Percentiles rank a stretch among this genome's conserved stretches.
Evolutionary conservation across 2,113 vertebrate species (phyloP).

Genomic region (human (Homo sapiens)): DNA sequence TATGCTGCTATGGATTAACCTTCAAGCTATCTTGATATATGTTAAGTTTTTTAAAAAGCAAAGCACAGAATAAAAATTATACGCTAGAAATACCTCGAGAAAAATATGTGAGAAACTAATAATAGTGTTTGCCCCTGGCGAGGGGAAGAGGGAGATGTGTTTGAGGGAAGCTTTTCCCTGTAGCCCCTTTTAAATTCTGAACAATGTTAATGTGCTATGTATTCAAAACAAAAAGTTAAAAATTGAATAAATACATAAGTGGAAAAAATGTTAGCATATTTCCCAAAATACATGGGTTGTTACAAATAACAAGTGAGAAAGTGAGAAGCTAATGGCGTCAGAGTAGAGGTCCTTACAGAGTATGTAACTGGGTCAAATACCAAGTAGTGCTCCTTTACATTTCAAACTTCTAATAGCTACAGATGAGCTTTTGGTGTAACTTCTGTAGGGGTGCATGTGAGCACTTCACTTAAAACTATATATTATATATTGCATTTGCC

Average conservation of each 20-base stretch:
- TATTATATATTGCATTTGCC: background rate
- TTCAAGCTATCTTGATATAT: background rate
- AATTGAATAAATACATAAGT: background rate
- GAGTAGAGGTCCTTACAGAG: background rate
- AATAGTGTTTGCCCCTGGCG: background rate
- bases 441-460: background rate
- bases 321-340: background rate
- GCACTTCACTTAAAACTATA: background rate
- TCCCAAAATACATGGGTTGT: background rate
- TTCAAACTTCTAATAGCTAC: background rate
- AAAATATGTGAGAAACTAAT: background rate
- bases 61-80: background rate
- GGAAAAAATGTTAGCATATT: background rate
- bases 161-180: background rate
- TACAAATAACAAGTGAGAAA: constrained; percentile 1
- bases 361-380: background rate
- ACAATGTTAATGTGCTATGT: background rate
- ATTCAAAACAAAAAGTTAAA: constrained; percentile 11
- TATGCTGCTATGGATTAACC: background rate
- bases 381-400: background rate
- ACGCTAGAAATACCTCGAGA: background rate
- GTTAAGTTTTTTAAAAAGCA: background rate
- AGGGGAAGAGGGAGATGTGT: background rate
- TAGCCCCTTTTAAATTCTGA: background rate
- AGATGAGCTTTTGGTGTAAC: background rate